Percentiles rank a stretch among this genome's conserved stretches.
Evolutionary conservation across 2,888 invertebrate species (phyloP).

Genomic region (Trachelus tabidus): DNA sequence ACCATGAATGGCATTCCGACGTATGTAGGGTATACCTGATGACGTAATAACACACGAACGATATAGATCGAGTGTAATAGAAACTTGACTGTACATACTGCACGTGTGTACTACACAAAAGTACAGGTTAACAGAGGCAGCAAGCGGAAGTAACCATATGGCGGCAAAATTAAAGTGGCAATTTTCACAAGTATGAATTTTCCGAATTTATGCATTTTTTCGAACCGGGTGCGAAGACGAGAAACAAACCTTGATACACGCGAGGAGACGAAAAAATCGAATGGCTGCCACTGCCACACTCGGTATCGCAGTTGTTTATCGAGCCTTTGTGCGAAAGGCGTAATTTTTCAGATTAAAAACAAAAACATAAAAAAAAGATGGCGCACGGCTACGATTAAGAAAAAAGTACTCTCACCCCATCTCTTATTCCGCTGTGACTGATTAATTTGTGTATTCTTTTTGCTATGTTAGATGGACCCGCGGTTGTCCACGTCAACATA

Average conservation of each 20-base stretch:
- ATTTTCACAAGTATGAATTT: neutral
- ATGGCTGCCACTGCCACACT: neutral
- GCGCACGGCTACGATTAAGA: neutral
- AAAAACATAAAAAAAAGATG: slow-evolving; percentile 7
- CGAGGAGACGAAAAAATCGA: neutral
- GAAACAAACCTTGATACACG: neutral
- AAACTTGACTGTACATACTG: neutral
- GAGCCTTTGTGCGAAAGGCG: neutral
- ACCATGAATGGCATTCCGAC: neutral
- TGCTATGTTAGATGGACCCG: slow-evolving; percentile 85
- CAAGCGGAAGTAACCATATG: neutral
- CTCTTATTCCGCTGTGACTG: slow-evolving; percentile 43
- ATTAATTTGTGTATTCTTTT: slow-evolving; percentile 65
- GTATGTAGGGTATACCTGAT: neutral
- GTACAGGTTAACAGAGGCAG: neutral
- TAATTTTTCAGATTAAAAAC: neutral
- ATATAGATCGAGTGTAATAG: neutral
- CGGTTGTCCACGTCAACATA: slow-evolving; percentile 97
- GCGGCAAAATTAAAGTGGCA: neutral
- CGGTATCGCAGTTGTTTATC: neutral
- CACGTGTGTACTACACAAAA: neutral
- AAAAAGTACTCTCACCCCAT: slow-evolving; percentile 20
- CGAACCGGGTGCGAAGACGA: neutral
- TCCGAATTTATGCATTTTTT: neutral
- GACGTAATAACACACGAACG: neutral